Evolutionary conservation across 64 coral and sea anemone genomes (phyloP), one percentile per base, ranked within the genome.

Genomic region (Anthopleura sola): DNA sequence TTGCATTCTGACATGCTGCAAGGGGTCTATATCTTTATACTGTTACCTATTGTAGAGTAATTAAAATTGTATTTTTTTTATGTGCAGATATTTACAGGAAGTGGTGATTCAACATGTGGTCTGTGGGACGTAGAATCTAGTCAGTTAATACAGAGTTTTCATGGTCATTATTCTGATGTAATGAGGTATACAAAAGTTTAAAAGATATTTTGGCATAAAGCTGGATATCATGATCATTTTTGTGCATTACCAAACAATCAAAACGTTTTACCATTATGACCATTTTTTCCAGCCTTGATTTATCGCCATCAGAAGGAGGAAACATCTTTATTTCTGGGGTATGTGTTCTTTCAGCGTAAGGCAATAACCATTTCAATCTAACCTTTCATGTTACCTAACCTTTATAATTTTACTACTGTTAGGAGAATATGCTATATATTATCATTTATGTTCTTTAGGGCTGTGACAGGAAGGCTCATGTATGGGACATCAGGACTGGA

Each of bases 31-130:
- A n/a, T n/a, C n/a, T n/a, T n/a, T n/a, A n/a, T n/a, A n/a, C n/a
- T n/a, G n/a, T n/a, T n/a, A n/a, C n/a, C n/a, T n/a, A n/a, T n/a
- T n/a, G n/a, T n/a, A n/a, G n/a, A n/a, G n/a, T n/a, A 6, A 44
- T 44, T 44, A 8, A 62, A 62, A n/a, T n/a, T 26, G 24, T 28
- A 26, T 62, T 62, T 62, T n/a, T 26, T 26, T 62, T 1, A 15
- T 26, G 2, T 36, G 0, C 17, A 95, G 94, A 95, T 95, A 64
- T 38, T 95, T 24, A 92, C 94, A 24, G 94, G 94, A 13, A 95
- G 94, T 92, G 94, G 94, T 53, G 94, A 95, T 62, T 91, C 94
- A 18, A 95, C 94, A n/a, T 95, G 94, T 92, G 90, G 84, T 55
- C 68, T 95, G 19, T 95, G 94, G 94, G 94, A 95, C 85, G 94